phyloP scores from a whole-genome alignment of 2,113 vertebrate genomes.

The Lophochroa leadbeateri region DNA sequence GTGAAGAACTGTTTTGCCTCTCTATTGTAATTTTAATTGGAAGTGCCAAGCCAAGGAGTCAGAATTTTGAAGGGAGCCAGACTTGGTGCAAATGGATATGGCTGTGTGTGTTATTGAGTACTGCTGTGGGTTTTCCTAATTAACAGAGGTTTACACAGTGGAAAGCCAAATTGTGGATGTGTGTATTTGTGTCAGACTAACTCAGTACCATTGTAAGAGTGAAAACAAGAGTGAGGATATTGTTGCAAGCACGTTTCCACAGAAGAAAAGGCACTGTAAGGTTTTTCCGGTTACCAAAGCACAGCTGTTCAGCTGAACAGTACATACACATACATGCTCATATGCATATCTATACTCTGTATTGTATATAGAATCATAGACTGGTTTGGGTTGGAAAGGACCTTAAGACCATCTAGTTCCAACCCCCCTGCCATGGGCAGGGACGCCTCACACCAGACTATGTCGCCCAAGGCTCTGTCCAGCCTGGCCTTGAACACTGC shows the following conservation, averaged over 20 bases:
- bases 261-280: background rate
- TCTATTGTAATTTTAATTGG: background rate
- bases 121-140: background rate
- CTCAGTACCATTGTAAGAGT: background rate
- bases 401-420: background rate
- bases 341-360: fast-evolving
- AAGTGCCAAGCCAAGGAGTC: background rate
- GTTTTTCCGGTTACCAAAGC: background rate
- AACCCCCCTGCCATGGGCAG: background rate
- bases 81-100: background rate
- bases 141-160: background rate
- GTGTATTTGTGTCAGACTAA: background rate
- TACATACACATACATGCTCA: background rate
- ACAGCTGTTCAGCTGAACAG: background rate
- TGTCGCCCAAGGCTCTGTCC: background rate
- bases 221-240: background rate
- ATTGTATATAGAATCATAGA: background rate
- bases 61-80: background rate
- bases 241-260: background rate
- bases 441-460: background rate
- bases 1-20: background rate
- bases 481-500: background rate
- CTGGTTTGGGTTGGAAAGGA: background rate
- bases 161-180: background rate
- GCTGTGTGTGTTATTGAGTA: background rate